Percentiles rank a stretch among this genome's conserved stretches.
Evolutionary conservation across 1,140 invertebrate genomes (phyloP).

Genomic region (Campodea augens): DNA sequence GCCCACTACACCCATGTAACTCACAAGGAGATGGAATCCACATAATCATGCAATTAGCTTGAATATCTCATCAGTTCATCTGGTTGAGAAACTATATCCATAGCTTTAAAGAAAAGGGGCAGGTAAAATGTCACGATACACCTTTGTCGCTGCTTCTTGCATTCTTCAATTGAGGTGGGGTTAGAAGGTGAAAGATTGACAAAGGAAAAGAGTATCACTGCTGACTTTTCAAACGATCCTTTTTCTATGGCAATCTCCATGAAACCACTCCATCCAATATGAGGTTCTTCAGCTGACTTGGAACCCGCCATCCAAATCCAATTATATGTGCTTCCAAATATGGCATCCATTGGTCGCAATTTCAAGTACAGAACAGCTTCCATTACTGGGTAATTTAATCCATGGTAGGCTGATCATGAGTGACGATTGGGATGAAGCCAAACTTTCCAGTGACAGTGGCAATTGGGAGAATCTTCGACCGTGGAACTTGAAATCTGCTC

Average conservation of each 20-base stretch:
- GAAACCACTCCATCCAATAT: background rate
- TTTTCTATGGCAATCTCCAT: background rate
- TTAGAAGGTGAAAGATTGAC: background rate
- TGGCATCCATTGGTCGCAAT: background rate
- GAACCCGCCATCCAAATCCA: background rate
- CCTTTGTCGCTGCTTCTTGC: background rate
- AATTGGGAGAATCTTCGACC: background rate
- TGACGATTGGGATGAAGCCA: background rate
- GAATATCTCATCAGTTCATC: background rate
- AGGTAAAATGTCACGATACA: background rate
- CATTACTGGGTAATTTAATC: background rate
- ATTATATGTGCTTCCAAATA: background rate
- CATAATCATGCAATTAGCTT: background rate
- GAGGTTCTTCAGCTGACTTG: background rate
- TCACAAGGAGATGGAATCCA: background rate
- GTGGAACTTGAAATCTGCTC: no score
- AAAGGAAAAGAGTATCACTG: background rate
- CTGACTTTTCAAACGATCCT: background rate
- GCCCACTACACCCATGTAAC: background rate
- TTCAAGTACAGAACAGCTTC: background rate
- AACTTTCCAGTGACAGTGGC: background rate
- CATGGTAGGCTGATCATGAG: background rate
- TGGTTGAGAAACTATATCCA: background rate
- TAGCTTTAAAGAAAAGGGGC: background rate
- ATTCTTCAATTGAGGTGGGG: background rate